phyloP scores from a whole-genome alignment of 2,113 vertebrate genomes.

The Paracanthobrama guichenoti region DNA sequence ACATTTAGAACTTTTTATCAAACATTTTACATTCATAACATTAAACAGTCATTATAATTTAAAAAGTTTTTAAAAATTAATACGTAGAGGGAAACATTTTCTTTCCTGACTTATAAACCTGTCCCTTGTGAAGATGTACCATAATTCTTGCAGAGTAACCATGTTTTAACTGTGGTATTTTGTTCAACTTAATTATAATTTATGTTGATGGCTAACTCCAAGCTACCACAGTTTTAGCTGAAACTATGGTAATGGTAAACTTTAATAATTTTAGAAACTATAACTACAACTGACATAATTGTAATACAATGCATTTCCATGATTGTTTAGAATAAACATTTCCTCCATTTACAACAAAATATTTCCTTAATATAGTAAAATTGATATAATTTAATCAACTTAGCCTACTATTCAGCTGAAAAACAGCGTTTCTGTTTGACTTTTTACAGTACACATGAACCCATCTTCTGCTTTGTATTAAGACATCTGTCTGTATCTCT shows the following conservation, averaged over 20 bases:
- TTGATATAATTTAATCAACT: not conserved
- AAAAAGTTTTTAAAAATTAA: not conserved
- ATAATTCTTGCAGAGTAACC: not conserved
- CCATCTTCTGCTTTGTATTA: not conserved
- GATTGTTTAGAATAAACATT: not conserved
- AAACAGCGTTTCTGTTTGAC: no score
- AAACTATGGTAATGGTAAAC: not conserved
- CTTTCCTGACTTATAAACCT: not conserved
- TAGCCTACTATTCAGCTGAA: not conserved
- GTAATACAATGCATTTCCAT: not conserved
- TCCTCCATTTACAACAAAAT: no score
- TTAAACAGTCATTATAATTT: not conserved
- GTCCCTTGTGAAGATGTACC: not conserved
- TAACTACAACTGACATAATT: not conserved
- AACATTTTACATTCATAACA: not conserved
- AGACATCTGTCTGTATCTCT: not conserved
- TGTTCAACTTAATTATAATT: not conserved
- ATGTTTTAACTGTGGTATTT: not conserved
- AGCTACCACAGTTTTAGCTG: no score
- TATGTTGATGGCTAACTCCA: not conserved
- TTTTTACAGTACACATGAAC: not conserved
- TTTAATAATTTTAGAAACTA: not conserved
- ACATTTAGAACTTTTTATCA: not conserved
- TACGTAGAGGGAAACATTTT: not conserved
- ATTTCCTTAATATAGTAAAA: not conserved